Evolutionary conservation across 2,888 invertebrate species (phyloP).

Genomic region (Clanis bilineata): DNA sequence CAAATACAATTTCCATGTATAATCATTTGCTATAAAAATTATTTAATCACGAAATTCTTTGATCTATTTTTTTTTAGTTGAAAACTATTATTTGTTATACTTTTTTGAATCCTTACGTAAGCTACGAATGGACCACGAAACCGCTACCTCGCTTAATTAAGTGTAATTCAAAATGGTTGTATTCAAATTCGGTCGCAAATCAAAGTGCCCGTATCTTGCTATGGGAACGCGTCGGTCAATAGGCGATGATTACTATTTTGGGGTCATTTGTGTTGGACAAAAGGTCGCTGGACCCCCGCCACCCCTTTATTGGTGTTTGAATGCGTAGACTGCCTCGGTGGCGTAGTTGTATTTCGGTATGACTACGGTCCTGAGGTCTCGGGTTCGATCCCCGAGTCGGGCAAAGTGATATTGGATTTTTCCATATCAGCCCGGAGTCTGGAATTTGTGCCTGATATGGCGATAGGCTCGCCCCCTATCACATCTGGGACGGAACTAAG

Average conservation of each 20-base stretch:
- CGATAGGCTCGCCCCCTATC: too few relatives aligned
- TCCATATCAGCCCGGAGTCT: too few relatives aligned
- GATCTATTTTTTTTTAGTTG: too few relatives aligned
- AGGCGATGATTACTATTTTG: slow-evolving; percentile 69
- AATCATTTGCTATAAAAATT: too few relatives aligned
- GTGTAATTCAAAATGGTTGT: slow-evolving; percentile 66
- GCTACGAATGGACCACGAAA: slow-evolving; percentile 19
- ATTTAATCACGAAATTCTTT: too few relatives aligned
- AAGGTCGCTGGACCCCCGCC: slow-evolving; percentile 48
- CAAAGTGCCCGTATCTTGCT: slow-evolving; percentile 78
- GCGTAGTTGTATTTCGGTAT: neutral
- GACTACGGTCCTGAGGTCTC: too few relatives aligned
- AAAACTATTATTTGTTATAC: too few relatives aligned
- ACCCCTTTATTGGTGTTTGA: slow-evolving; percentile 53
- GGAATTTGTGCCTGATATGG: too few relatives aligned
- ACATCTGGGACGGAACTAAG: too few relatives aligned
- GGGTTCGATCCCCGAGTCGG: too few relatives aligned
- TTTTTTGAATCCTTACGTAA: slow-evolving; percentile 35
- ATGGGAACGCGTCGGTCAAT: slow-evolving; percentile 73
- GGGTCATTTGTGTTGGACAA: slow-evolving; percentile 78
- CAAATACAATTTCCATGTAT: too few relatives aligned
- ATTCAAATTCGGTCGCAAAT: slow-evolving; percentile 74
- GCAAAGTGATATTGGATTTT: too few relatives aligned
- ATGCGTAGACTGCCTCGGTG: slow-evolving; percentile 28
- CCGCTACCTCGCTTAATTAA: slow-evolving; percentile 62